phyloP scores from a whole-genome alignment of 2,797 vertebrate species.

The Emys orbicularis region DNA sequence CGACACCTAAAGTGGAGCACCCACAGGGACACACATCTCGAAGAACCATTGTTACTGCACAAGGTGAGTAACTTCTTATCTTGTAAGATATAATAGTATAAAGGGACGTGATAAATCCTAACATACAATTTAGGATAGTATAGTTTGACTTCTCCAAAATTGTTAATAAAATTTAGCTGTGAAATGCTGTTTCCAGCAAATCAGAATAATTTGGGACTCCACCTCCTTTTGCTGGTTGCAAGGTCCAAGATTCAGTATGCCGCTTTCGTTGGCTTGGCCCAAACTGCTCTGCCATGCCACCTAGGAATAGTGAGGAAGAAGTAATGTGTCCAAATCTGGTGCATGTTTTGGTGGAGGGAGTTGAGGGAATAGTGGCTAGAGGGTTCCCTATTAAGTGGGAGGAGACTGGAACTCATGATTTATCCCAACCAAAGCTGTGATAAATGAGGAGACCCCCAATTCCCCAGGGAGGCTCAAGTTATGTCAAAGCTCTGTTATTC shows the following conservation, averaged over 20 bases:
- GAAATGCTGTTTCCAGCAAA: background rate
- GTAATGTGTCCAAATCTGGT: background rate
- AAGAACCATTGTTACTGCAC: no score
- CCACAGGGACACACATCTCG: no score
- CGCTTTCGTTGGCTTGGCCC: background rate
- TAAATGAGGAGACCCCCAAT: background rate
- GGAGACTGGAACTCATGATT: background rate
- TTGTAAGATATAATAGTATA: background rate
- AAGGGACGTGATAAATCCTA: background rate
- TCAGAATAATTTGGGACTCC: background rate
- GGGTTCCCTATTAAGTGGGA: background rate
- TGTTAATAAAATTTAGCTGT: background rate
- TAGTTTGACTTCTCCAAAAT: background rate
- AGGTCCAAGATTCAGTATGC: background rate
- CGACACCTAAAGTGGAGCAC: no score
- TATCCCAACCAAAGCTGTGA: background rate
- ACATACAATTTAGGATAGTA: background rate
- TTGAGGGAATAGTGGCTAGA: background rate
- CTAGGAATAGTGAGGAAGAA: background rate
- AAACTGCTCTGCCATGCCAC: background rate
- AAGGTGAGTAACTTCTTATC: background rate
- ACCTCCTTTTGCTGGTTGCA: background rate
- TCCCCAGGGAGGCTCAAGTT: background rate
- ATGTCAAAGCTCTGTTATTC: background rate
- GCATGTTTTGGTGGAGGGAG: background rate